phyloP scores from a whole-genome alignment of 2,888 invertebrate species.

The Spilosoma lubricipeda region DNA sequence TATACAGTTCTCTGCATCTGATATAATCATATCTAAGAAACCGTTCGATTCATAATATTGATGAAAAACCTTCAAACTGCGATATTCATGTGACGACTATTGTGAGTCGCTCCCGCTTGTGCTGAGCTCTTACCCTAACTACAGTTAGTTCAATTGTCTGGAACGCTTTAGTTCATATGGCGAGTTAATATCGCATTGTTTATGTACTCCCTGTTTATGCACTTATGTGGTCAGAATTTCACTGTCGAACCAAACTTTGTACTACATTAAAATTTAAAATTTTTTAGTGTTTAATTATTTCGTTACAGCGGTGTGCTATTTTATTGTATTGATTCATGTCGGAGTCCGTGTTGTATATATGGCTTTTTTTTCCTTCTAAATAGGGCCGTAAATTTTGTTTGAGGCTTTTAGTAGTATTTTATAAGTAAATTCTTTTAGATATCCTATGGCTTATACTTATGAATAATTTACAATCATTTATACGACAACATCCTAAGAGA shows the following conservation, averaged over 20 bases:
- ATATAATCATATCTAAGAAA: neutral
- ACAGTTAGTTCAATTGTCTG: constrained; percentile 50
- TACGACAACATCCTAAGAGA: neutral
- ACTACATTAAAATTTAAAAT: constrained; percentile 41
- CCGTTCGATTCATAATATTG: neutral
- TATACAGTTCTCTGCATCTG: neutral
- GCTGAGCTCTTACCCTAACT: constrained; percentile 13
- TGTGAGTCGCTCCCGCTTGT: constrained; percentile 12
- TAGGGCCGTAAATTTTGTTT: constrained; percentile 14
- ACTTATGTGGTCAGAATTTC: constrained; percentile 40
- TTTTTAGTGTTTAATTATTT: constrained; percentile 38
- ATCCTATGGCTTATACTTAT: neutral
- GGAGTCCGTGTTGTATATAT: constrained; percentile 1
- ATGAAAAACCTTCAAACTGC: neutral
- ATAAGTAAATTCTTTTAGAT: neutral
- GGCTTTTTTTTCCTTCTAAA: constrained; percentile 11
- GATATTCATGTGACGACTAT: neutral
- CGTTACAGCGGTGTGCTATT: constrained; percentile 13
- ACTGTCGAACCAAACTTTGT: constrained; percentile 28
- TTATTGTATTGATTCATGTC: constrained; percentile 13
- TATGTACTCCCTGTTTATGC: constrained; percentile 47
- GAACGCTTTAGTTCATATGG: constrained; percentile 49
- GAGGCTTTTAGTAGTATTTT: neutral
- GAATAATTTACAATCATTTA: neutral
- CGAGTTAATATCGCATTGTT: constrained; percentile 52